Evolutionary conservation across 2,888 invertebrate genomes (phyloP), one percentile per base, ranked within the genome.

Genomic region (Apoda limacodes): DNA sequence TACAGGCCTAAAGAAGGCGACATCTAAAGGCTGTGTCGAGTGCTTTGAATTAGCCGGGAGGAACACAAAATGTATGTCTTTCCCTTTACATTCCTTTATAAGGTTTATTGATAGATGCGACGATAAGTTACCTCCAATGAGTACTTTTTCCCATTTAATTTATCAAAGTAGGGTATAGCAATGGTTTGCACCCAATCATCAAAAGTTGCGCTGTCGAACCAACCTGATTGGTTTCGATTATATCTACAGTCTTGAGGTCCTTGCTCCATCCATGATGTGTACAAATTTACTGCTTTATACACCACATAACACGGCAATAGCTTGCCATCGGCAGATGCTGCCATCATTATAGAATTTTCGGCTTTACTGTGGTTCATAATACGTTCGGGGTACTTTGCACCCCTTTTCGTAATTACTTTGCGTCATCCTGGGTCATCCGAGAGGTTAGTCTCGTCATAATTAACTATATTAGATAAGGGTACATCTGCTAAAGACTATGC

Each of bases 241-340:
- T 65, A 76, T 3, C 60, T 26, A 27, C 53, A 30, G 27, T 48
- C 40, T 28, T 25, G n/a, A 10, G 65, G 66, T 6, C 70, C 72
- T 25, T 55, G 53, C 39, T 43, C 40, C 4, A 45, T 53, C 71
- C 72, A 76, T 5, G 55, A 50, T 22, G 51, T 36, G 43, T 55
- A 65, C n/a, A 71, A 22, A 34, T 62, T 30, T 32, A 47, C 43
- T 2, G 64, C 46, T 45, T 71, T 75, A 40, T 71, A 70, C 0
- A 66, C 60, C 4, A 68, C 57, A 40, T 68, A 72, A 13, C 48
- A 46, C 4, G 67, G 64, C 13, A 69, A 39, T 2, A 61, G 12
- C 22, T 43, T 37, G 3, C 68, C 68, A 29, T 35, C 45, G 10
- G 62, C 62, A 23, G 42, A 34, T 4, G 48, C 60, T 29, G 59